phyloP scores from a whole-genome alignment of 2,797 vertebrate species.

The Iguana delicatissima region DNA sequence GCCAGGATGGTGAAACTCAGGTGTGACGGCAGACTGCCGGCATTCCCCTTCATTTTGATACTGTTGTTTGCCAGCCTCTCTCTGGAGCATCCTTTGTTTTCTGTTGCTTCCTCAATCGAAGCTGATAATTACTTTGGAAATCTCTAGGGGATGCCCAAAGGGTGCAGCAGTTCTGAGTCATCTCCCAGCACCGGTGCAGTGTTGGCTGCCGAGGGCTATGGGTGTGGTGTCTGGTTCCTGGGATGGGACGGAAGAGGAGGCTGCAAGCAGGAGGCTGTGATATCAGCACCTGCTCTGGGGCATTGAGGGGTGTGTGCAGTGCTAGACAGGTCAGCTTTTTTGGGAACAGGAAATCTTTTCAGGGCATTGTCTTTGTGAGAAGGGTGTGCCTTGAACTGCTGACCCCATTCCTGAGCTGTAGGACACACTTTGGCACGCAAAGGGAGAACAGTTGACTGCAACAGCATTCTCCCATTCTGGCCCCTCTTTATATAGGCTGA shows the following conservation, averaged over 20 bases:
- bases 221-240: neutral
- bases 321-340: neutral
- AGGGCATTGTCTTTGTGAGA: too few relatives aligned
- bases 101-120: neutral
- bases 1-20: neutral
- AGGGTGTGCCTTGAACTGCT: neutral
- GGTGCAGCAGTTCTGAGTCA: conserved; percentile 15
- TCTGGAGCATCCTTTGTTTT: neutral
- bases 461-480: too few relatives aligned
- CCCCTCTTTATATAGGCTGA: too few relatives aligned
- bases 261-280: too few relatives aligned
- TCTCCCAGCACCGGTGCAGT: neutral
- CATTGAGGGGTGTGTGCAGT: too few relatives aligned
- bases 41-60: neutral
- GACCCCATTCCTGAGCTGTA: neutral
- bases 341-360: neutral
- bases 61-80: neutral
- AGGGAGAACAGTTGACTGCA: too few relatives aligned
- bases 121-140: neutral
- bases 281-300: neutral
- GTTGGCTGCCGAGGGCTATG: neutral
- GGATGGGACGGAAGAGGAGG: too few relatives aligned
- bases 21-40: neutral
- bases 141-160: neutral
- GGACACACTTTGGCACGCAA: neutral